Evolutionary conservation across 2,797 vertebrate species (phyloP).

Genomic region (Taeniopygia guttata): DNA sequence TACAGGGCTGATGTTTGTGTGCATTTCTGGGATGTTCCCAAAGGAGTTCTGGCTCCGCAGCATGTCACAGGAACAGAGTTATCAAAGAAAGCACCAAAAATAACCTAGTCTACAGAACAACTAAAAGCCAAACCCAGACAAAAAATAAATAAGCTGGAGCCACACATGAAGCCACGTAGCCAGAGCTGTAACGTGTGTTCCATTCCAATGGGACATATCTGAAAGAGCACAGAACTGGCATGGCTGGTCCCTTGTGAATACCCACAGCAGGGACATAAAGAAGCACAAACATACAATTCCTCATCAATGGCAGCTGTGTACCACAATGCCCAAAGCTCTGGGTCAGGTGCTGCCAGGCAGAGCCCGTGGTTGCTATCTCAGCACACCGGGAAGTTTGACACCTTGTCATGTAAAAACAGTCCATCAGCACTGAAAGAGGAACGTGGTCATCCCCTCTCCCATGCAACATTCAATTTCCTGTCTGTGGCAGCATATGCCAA

Average conservation of each 20-base stretch:
- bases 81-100: constrained; percentile 60
- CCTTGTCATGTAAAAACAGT: neutral
- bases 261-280: neutral
- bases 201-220: neutral
- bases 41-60: neutral
- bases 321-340: neutral
- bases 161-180: neutral
- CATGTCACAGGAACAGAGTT: constrained; percentile 16
- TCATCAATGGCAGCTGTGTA: neutral
- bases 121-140: neutral
- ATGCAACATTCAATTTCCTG: neutral
- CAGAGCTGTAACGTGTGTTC: neutral
- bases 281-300: neutral
- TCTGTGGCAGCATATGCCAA: neutral
- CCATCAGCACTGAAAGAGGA: neutral
- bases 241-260: neutral
- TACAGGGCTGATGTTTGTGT: constrained; percentile 10
- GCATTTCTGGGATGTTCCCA: constrained; percentile 5
- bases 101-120: constrained; percentile 10
- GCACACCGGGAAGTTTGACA: neutral
- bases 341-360: neutral
- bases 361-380: neutral
- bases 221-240: neutral
- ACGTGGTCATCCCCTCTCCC: neutral
- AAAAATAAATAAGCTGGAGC: constrained; percentile 28